These are phyloP conservation scores for Incurvaria masculella DNA, from an alignment of 2,888 invertebrate genomes.

Conservation along the genomic window DNA sequence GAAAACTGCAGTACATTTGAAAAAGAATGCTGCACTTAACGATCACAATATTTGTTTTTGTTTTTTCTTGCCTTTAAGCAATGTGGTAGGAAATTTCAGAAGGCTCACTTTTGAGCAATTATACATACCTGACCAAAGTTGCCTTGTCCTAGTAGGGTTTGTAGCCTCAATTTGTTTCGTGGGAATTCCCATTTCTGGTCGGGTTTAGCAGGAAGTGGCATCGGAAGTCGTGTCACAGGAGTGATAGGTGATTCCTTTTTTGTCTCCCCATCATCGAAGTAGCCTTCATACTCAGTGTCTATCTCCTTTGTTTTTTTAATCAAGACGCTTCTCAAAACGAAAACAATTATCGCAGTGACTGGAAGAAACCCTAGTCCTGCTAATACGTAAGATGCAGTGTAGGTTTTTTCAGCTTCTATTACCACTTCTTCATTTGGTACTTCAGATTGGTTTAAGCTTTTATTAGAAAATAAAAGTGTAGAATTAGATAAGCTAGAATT, in stretches of 20 bases:
- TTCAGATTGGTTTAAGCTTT: slow-evolving; percentile 24
- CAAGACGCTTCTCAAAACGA: slow-evolving; percentile 52
- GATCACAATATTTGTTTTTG: too few relatives aligned
- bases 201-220: slow-evolving; percentile 51
- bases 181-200: slow-evolving; percentile 74
- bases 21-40: too few relatives aligned
- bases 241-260: slow-evolving; percentile 52
- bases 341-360: slow-evolving; percentile 54
- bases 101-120: too few relatives aligned
- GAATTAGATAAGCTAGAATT: not conserved
- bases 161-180: slow-evolving; percentile 69
- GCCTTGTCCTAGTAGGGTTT: slow-evolving; percentile 78
- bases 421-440: slow-evolving; percentile 50
- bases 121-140: slow-evolving; percentile 83
- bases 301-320: slow-evolving; percentile 54
- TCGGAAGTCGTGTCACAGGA: slow-evolving; percentile 54
- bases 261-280: slow-evolving; percentile 55
- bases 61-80: too few relatives aligned
- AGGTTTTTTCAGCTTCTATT: slow-evolving; percentile 57
- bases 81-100: too few relatives aligned
- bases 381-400: slow-evolving; percentile 59
- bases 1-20: too few relatives aligned
- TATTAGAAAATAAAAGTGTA: slow-evolving; percentile 13
- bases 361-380: slow-evolving; percentile 61
- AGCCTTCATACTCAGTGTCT: slow-evolving; percentile 59